phyloP scores from a whole-genome alignment of 2,113 vertebrate species.

The Gallinago jamesoni region DNA sequence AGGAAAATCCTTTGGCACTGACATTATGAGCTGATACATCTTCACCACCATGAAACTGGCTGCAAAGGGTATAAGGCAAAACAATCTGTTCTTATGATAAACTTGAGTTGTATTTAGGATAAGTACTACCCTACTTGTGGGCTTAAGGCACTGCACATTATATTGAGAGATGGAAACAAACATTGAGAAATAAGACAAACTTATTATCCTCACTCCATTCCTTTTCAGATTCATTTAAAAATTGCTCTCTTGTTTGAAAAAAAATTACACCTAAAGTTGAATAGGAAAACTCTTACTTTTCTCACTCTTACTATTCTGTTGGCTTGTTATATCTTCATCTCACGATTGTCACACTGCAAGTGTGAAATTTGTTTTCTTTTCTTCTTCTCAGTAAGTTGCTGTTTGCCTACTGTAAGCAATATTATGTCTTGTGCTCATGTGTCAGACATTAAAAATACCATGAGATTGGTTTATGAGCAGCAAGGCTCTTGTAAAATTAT shows the following conservation, averaged over 20 bases:
- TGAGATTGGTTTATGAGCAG: not conserved
- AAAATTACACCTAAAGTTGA: not conserved
- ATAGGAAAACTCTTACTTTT: not conserved
- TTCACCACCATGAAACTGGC: not conserved
- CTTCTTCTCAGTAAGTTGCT: not conserved
- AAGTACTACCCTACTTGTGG: slow-evolving; percentile 16
- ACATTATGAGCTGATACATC: slow-evolving; percentile 35
- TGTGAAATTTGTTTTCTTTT: not conserved
- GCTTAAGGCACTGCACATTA: slow-evolving; percentile 4
- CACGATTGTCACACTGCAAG: not conserved
- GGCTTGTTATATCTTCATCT: not conserved
- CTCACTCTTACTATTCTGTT: not conserved
- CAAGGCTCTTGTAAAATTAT: not conserved
- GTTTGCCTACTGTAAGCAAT: not conserved
- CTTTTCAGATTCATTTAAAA: not conserved
- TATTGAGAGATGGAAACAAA: not conserved
- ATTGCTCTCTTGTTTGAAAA: not conserved
- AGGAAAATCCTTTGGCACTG: slow-evolving; percentile 34
- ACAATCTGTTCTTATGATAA: slow-evolving; percentile 40
- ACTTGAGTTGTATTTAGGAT: slow-evolving; percentile 9
- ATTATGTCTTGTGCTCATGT: not conserved
- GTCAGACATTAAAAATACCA: not conserved
- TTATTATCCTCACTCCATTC: not conserved
- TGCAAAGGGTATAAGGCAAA: slow-evolving; percentile 16
- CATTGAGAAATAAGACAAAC: not conserved